Base-by-base conservation (phyloP, 2,113 vertebrate genomes). In the Barbus barbus region DNA sequence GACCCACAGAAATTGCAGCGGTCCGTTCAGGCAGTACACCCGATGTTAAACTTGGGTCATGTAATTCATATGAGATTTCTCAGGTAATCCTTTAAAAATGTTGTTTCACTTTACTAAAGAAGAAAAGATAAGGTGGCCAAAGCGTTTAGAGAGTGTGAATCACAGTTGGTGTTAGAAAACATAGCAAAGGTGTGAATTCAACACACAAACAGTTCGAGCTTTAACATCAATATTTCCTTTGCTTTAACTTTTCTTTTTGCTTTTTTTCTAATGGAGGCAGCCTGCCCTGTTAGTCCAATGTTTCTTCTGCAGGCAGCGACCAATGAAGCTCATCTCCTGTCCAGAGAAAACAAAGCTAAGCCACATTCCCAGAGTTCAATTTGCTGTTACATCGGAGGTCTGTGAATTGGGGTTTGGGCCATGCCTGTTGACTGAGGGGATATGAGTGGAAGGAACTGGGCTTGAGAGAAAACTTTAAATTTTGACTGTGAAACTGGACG, bases 331-430 rank as follows among this genome's bases (percentile, higher is more conserved):
- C 92, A 94, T 95, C 94, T 94, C 93, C 94, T 92, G 92, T 92
- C 94, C 93, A 94, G 93, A 92, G 91, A 92, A 95, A 95, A 95
- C 93, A 95, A 95, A 95, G 93, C 91, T 87, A 89, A 92, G 87
- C 91, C 91, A 91, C 94, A 95, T 95, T 95, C 93, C 94, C 93
- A 91, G 53, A 94, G 92, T 94, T 95, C 93, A 95, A 94, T 95
- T 95, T 94, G 93, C 93, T 95, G 94, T 95, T 95, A 94, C 91
- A 91, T 93, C 88, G 93, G 89, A 91, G 93, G 91, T 93, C 91
- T 94, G 92, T 90, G 94, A 91, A 94, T 93, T 94, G 93, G 91
- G 93, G 91, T 94, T 93, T 91, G 90, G 89, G 86, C 92, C 87
- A 85, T 91, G 90, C 87, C 89, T 91, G 89, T 85, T 86, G 86